A percentile compares a stretch with the other conserved stretches of the same genome.
These are phyloP conservation scores for Takifugu ocellatus DNA, from an alignment of 2,797 vertebrate species.

Conservation along the genomic window DNA sequence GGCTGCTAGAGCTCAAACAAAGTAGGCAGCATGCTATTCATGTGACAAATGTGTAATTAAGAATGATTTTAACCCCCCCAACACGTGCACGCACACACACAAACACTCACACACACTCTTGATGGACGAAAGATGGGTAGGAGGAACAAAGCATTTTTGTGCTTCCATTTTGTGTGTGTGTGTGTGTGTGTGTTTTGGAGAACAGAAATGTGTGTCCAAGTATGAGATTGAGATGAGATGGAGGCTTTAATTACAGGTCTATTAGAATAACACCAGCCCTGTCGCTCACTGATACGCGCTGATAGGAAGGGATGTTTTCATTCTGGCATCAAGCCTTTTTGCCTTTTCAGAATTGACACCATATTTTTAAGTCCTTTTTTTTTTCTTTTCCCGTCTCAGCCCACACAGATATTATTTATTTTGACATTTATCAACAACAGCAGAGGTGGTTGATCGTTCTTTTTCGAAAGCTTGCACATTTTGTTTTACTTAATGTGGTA, in stretches of 20 bases:
- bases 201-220: constrained; percentile 19
- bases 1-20: constrained; percentile 67
- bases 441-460: constrained; percentile 35
- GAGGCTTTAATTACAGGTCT: constrained; percentile 71
- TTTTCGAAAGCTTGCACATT: constrained; percentile 30
- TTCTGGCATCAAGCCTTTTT: constrained; percentile 54
- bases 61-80: constrained; percentile 59
- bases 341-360: constrained; percentile 42
- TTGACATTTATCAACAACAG: constrained; percentile 36
- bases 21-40: constrained; percentile 72
- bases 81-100: constrained; percentile 16
- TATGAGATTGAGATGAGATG: constrained; percentile 61
- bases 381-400: constrained; percentile 9
- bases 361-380: constrained; percentile 43
- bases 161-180: constrained; percentile 31
- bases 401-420: constrained; percentile 46
- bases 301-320: constrained; percentile 61
- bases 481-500: constrained; percentile 20
- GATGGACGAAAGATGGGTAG: constrained; percentile 63
- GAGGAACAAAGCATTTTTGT: constrained; percentile 63
- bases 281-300: constrained; percentile 55
- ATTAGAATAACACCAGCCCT: constrained; percentile 65
- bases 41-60: constrained; percentile 84
- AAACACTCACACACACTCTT: constrained; percentile 24
- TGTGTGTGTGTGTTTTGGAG: constrained; percentile 35